Percentiles rank a stretch among this genome's conserved stretches.
Conservation (phyloP, 2,113 vertebrate genomes). For the Formicarius rufipectus region DNA sequence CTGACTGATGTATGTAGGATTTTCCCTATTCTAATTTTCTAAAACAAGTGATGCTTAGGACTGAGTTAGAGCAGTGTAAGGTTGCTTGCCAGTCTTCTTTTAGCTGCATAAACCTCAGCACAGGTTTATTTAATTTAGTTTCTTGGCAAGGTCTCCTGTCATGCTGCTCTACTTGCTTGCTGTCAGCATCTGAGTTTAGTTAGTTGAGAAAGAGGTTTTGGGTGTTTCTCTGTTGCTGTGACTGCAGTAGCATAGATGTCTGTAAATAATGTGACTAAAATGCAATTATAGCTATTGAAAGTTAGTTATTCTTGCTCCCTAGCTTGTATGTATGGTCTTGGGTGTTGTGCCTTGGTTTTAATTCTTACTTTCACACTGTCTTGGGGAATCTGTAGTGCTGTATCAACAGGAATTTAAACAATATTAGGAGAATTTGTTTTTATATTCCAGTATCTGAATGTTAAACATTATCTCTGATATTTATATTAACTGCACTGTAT, state of each 20-base stretch:
- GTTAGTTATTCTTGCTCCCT: background rate
- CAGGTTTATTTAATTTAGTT: background rate
- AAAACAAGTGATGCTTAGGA: background rate
- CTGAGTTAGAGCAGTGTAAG: background rate
- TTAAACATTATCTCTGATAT: background rate
- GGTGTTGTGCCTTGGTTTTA: background rate
- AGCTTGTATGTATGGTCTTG: background rate
- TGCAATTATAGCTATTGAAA: background rate
- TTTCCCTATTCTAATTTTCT: background rate
- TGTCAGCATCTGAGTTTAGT: background rate
- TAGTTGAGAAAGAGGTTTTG: background rate
- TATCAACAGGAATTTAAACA: background rate
- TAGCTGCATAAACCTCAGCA: background rate
- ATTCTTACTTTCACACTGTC: background rate
- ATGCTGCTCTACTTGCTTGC: background rate
- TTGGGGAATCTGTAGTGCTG: background rate
- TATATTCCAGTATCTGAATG: background rate
- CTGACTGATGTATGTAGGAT: background rate
- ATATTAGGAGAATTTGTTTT: background rate
- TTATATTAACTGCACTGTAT: background rate
- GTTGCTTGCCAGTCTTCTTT: background rate
- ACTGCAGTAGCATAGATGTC: background rate
- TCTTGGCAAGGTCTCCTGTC: background rate
- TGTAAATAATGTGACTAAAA: background rate
- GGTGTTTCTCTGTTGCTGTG: background rate